These are phyloP conservation scores for Diadegma fenestrale DNA, from an alignment of 2,888 invertebrate species.

Conservation along the genomic window DNA sequence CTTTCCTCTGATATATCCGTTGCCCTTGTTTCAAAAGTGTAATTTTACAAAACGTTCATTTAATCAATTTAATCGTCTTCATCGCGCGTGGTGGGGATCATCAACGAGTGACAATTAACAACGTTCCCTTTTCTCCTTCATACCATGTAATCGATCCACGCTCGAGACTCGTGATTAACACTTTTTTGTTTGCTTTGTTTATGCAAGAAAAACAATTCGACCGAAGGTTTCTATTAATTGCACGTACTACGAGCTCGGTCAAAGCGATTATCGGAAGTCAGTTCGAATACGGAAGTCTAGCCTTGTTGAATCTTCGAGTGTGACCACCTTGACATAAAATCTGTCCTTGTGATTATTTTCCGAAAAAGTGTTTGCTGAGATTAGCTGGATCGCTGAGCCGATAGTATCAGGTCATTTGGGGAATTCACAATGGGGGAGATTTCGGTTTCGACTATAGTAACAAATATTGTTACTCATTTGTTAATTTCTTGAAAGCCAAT, in stretches of 20 bases:
- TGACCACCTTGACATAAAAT: slow-evolving; percentile 56
- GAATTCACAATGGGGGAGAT: neutral
- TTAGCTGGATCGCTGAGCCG: neutral
- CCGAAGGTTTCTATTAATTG: slow-evolving; percentile 36
- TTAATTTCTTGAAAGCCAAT: neutral
- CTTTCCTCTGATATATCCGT: slow-evolving; percentile 21
- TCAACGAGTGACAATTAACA: slow-evolving; percentile 18
- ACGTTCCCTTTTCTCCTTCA: neutral
- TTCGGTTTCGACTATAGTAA: neutral
- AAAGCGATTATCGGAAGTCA: slow-evolving; percentile 39
- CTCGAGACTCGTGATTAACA: neutral
- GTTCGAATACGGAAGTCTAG: slow-evolving; percentile 48
- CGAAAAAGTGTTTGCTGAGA: neutral
- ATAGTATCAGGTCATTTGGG: neutral
- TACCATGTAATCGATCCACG: neutral
- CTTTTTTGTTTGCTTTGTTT: slow-evolving; percentile 11
- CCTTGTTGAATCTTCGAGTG: slow-evolving; percentile 44
- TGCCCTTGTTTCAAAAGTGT: slow-evolving; percentile 7
- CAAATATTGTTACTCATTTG: neutral
- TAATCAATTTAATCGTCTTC: slow-evolving; percentile 2
- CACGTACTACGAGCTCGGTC: slow-evolving; percentile 8
- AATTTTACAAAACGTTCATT: slow-evolving; percentile 6
- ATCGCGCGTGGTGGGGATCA: neutral
- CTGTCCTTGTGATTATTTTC: neutral
- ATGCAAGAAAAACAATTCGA: neutral